phyloP scores from a whole-genome alignment of 2,113 vertebrate genomes.

The Dascyllus trimaculatus region DNA sequence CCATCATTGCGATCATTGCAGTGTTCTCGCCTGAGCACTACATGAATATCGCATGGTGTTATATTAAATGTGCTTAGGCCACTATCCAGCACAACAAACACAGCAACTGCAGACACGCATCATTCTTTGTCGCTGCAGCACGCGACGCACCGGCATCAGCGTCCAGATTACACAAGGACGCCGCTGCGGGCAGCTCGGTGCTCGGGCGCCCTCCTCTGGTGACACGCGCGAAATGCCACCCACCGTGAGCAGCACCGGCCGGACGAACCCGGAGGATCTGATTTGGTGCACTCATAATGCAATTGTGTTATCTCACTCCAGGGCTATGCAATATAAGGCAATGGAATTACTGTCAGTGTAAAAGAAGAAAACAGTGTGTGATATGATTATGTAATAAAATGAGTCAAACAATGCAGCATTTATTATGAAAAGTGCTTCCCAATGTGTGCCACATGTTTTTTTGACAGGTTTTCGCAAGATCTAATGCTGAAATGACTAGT shows the following conservation, averaged over 20 bases:
- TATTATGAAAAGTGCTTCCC: too few species aligned
- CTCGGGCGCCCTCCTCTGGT: constrained; percentile 55
- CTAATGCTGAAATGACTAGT: too few species aligned
- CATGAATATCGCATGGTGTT: neutral
- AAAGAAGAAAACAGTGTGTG: too few species aligned
- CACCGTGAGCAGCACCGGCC: too few species aligned
- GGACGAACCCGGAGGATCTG: too few species aligned
- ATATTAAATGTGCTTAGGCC: neutral
- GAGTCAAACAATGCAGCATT: too few species aligned
- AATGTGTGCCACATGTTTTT: too few species aligned
- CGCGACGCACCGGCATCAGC: constrained; percentile 30
- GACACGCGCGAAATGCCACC: neutral
- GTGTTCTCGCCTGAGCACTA: neutral
- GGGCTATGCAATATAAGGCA: too few species aligned
- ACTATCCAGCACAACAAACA: neutral
- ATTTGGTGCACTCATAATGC: neutral
- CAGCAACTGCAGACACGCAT: neutral
- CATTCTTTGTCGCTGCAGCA: constrained; percentile 38
- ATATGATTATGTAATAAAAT: too few species aligned
- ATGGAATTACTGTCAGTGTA: too few species aligned
- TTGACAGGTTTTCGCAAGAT: too few species aligned
- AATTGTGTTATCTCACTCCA: neutral
- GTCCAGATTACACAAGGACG: constrained; percentile 7
- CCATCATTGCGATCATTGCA: neutral
- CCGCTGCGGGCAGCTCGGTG: neutral